Base-by-base conservation (phyloP, 2,888 invertebrate genomes). In the Magallana nippona region DNA sequence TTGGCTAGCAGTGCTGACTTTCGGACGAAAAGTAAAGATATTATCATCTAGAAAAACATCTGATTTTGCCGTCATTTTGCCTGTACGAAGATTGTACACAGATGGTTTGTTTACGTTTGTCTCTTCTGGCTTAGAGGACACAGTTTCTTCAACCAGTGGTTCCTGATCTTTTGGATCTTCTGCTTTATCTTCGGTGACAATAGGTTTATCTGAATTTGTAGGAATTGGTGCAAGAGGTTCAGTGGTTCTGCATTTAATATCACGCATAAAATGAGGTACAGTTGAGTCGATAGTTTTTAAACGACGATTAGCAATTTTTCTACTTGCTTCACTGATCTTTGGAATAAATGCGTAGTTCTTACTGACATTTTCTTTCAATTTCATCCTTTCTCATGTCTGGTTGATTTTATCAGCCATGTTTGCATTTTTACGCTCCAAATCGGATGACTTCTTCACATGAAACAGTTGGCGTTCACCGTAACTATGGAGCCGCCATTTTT, bases 21-120 rank as follows among this genome's bases (percentile, higher is more conserved):
- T 91, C 55, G 92, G 91, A 79, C 87, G 89, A 85, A 92, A 92
- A 55, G 92, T 92, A 84, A 93, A 92, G 55, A 91, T 87, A 85
- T 86, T 90, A 84, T 92, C 90, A 87, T 91, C 91, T 81, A 91
- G 82, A 22, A 88, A 82, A n/a, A 87, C 85, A 55, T 89, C 83
- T 10, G 87, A 82, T 84, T 88, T 88, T 55, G 85, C 86, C 60
- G 85, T 88, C 89, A 90, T 89, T 55, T 82, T 84, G 15, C 87
- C 86, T 81, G 89, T 86, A 83, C 88, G 85, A 17, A 88, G 79
- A 22, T 71, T 27, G 32, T 71, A 71, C 13, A 71, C 13, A 71
- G 71, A 27, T 15, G 71, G 27, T 71, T 71, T 71, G 32, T 84
- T 84, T 84, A 81, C 81, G 11, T 83, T 83, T 27, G 85, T 85